Conservation (phyloP, 2,113 vertebrate species). For the Limanda limanda region DNA sequence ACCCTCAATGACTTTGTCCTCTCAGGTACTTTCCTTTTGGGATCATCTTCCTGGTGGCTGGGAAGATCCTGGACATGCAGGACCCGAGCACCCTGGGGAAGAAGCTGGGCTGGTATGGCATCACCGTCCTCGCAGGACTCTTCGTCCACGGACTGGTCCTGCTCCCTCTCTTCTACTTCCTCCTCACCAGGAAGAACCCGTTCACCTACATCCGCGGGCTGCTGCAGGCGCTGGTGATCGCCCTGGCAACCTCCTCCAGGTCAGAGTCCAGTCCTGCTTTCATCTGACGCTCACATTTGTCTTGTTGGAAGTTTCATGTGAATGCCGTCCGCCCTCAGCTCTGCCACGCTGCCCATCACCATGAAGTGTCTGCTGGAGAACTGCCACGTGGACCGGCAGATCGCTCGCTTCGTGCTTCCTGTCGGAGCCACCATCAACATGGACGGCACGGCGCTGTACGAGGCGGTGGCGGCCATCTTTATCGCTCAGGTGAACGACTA, state of each 20-base stretch:
- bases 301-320: background rate
- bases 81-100: constrained; percentile 83
- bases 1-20: background rate
- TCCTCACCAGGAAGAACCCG: constrained; percentile 89
- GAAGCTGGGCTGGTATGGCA: constrained; percentile 89
- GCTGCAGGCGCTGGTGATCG: constrained; percentile 90
- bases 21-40: constrained; percentile 92
- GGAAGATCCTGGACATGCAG: constrained; percentile 92
- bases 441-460: constrained; percentile 90
- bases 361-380: constrained; percentile 93
- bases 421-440: constrained; percentile 93
- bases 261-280: constrained; percentile 43
- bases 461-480: constrained; percentile 91
- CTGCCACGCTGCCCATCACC: constrained; percentile 91
- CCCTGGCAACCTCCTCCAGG: constrained; percentile 92
- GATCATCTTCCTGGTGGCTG: constrained; percentile 90
- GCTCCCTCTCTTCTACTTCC: constrained; percentile 84
- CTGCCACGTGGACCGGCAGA: constrained; percentile 87
- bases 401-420: constrained; percentile 89
- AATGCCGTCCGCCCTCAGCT: constrained; percentile 74
- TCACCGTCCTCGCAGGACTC: constrained; percentile 88
- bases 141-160: constrained; percentile 84
- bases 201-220: constrained; percentile 87
- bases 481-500: constrained; percentile 92
- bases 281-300: too few species aligned